These are phyloP conservation scores for Dromius quadrimaculatus DNA, from an alignment of 2,888 invertebrate species.

Conservation along the genomic window DNA sequence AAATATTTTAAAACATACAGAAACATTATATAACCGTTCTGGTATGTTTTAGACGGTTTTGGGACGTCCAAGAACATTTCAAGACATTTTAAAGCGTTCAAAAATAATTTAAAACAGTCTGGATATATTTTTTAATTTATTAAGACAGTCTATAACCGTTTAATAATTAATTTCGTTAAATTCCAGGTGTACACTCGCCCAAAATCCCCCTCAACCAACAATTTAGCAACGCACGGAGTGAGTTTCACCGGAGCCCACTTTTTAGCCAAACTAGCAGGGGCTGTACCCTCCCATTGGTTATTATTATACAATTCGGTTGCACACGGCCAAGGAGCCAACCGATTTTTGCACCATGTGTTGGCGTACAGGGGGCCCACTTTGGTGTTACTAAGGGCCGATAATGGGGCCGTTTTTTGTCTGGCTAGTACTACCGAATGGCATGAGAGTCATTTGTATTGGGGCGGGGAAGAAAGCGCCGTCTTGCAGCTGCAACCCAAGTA, in stretches of 20 bases:
- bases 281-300: slow-evolving; percentile 86
- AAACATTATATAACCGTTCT: no score
- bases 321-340: slow-evolving; percentile 89
- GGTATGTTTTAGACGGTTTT: no score
- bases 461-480: slow-evolving; percentile 81
- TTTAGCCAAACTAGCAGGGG: slow-evolving; percentile 74
- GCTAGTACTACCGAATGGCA: slow-evolving; percentile 87
- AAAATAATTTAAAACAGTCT: no score
- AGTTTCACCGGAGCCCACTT: slow-evolving; percentile 63
- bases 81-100: no score
- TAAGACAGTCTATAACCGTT: no score
- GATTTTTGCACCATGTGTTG: slow-evolving; percentile 89
- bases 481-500: slow-evolving; percentile 82
- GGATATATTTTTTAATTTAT: no score
- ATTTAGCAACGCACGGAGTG: not conserved
- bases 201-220: not conserved
- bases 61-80: no score
- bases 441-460: slow-evolving; percentile 87
- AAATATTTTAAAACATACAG: no score
- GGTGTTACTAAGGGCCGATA: slow-evolving; percentile 70
- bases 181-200: not conserved
- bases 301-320: slow-evolving; percentile 85
- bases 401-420: slow-evolving; percentile 79
- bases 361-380: slow-evolving; percentile 80
- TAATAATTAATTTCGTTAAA: no score